Conservation (phyloP, 2,797 vertebrate species). For the Diceros bicornis region DNA sequence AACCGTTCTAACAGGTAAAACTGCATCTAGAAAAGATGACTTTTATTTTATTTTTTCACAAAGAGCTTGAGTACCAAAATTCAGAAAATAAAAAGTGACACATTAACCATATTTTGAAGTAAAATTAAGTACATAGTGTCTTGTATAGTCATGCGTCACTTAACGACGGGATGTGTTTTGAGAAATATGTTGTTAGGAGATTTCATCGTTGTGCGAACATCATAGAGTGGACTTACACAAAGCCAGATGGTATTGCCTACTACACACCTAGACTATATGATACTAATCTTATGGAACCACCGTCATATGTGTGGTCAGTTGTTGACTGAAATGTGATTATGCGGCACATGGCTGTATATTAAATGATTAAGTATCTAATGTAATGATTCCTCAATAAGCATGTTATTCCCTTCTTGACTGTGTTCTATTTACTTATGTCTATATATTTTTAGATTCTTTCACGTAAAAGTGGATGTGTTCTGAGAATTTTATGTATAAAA, state of each 20-base stretch:
- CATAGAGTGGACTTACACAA: no score
- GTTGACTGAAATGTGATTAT: no score
- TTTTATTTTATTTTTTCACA: conserved; percentile 1
- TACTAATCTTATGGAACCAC: no score
- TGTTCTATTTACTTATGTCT: not conserved
- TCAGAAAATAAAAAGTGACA: not conserved
- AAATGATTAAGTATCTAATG: not conserved
- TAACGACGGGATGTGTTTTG: no score
- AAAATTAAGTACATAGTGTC: not conserved
- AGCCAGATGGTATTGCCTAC: no score
- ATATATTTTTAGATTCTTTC: not conserved
- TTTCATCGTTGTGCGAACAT: no score
- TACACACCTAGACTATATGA: no score
- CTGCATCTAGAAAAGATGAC: not conserved
- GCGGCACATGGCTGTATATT: not conserved
- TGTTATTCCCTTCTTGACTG: not conserved
- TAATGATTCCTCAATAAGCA: not conserved
- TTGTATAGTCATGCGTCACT: not conserved
- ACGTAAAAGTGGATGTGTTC: not conserved
- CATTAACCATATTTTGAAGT: not conserved
- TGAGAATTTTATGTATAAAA: not conserved
- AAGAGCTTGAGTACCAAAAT: not conserved
- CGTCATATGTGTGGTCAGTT: no score
- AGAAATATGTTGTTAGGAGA: no score
- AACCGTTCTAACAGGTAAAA: not conserved